Evolutionary conservation across 2,113 vertebrate genomes (phyloP), one percentile per base, ranked within the genome.

Genomic region (Stegastes partitus): DNA sequence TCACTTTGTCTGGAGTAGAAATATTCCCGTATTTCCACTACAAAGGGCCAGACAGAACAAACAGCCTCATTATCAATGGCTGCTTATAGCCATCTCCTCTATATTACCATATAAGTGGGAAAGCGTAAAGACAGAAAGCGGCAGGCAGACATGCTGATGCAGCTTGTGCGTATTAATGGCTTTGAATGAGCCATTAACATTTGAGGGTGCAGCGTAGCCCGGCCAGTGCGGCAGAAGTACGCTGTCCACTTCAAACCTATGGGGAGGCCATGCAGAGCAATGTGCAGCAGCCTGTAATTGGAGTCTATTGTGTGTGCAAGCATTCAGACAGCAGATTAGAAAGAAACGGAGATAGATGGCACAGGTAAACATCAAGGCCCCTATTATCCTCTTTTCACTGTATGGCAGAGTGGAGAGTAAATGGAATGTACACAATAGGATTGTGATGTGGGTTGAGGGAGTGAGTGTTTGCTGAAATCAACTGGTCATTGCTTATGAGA

Each of bases 161-260:
- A 89, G 91, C 87, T 68, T 63, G 69, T 58, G 56, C 16, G 6
- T 79, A 81, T 92, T 94, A 94, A 94, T 94, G 93, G 87, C 91
- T 74, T 72, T 65, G 82, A 90, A 90, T 77, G 55, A 93, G 85
- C 91, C 93, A 94, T 95, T 93, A 92, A 93, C 84, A 88, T 85
- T 89, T 93, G 87, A 93, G 94, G 93, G 88, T 91, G 68, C 85
- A 47, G 87, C 42, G 68, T 88, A 93, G 94, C 81, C 93, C 37
- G 4, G 82, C 86, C 82, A 31, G 74, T 53, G 51, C 21, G 89
- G 85, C 91, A 89, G 90, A 82, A 90, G 92, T 92, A 91, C 79
- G 44, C 81, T 5, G 83, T 82, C 85, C 90, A 87, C 92, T 94
- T 95, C 93, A 93, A 83, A 86, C 69, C 53, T 57, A 65, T 26